Evolutionary conservation across 2,888 invertebrate genomes (phyloP), one percentile per base, ranked within the genome.

Genomic region (Dinocampus coccinellae): DNA sequence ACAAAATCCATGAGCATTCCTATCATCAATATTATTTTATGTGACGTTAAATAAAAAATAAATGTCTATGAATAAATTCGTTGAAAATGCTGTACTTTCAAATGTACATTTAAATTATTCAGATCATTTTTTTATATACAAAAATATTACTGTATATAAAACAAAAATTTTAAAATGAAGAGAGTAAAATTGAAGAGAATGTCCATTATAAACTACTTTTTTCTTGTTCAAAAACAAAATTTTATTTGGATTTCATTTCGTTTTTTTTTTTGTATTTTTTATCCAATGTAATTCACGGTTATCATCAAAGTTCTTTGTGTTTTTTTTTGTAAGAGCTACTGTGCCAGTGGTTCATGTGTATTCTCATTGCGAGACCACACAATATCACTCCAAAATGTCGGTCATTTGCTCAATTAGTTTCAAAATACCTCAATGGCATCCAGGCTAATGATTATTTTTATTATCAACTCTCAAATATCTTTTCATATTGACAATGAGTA

Each of bases 381-480:
- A 20, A 29, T 29, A 63, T 55, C 7, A 34, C 53, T 26, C 33
- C 39, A n/a, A 57, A 69, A 64, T 69, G 63, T 63, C 69, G 63
- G 63, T 63, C 69, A 69, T 69, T 69, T 69, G 39, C 69, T 29
- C 57, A 52, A 63, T 39, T 39, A 29, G 34, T 57, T 24, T 22
- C 63, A 39, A 20, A 53, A 39, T 29, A 55, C 52, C 39, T 55
- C 52, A 62, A 69, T 26, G 36, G n/a, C 36, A 36, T 34, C 36
- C 20, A 22, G 34, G 20, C 61, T 53, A 16, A 4, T 10, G 20
- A 10, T 53, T 24, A 53, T 22, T 16, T 53, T 20, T 2, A 53
- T 20, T 20, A 20, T 53, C 52, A 53, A 9, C 7, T 53, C 52
- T 22, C 52, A n/a, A n/a, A n/a, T n/a, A n/a, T n/a, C n/a, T n/a